Percentiles rank a stretch among this genome's conserved stretches.
Evolutionary conservation across 2,888 invertebrate species (phyloP).

Genomic region (Acrobeloides nanus): DNA sequence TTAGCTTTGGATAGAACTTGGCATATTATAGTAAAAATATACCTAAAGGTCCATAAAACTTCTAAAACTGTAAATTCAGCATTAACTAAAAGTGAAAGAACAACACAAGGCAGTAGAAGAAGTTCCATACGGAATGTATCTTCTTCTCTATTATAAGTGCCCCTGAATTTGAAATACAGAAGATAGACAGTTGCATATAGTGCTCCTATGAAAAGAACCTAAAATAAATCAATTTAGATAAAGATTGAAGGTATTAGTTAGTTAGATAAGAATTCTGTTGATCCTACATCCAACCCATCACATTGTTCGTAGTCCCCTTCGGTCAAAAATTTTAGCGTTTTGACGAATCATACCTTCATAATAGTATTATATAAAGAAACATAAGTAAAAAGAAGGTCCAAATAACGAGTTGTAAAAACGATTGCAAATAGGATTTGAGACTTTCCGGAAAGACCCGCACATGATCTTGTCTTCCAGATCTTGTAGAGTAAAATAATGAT

Average conservation of each 20-base stretch:
- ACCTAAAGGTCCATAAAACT: conserved; percentile 64
- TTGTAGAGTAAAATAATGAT: conserved; percentile 86
- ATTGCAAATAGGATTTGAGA: conserved; percentile 49
- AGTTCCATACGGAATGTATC: conserved; percentile 96
- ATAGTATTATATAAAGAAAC: conserved; percentile 88
- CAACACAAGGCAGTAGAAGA: conserved; percentile 74
- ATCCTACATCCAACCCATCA: too few species aligned
- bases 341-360: conserved; percentile 70
- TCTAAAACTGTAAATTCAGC: conserved; percentile 88
- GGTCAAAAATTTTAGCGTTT: too few species aligned
- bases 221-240: conserved; percentile 18
- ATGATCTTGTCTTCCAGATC: conserved; percentile 98
- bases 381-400: conserved; percentile 88
- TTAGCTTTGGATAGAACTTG: too few species aligned
- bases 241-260: conserved; percentile 1
- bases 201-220: conserved; percentile 70
- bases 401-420: conserved; percentile 61
- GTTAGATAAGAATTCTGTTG: not conserved
- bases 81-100: conserved; percentile 82
- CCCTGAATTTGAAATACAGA: conserved; percentile 82
- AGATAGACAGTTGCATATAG: conserved; percentile 79
- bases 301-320: too few species aligned
- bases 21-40: too few species aligned
- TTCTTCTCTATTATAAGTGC: conserved; percentile 60
- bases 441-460: conserved; percentile 64